phyloP scores from a whole-genome alignment of 2,888 invertebrate genomes.

The Diaperis boleti region DNA sequence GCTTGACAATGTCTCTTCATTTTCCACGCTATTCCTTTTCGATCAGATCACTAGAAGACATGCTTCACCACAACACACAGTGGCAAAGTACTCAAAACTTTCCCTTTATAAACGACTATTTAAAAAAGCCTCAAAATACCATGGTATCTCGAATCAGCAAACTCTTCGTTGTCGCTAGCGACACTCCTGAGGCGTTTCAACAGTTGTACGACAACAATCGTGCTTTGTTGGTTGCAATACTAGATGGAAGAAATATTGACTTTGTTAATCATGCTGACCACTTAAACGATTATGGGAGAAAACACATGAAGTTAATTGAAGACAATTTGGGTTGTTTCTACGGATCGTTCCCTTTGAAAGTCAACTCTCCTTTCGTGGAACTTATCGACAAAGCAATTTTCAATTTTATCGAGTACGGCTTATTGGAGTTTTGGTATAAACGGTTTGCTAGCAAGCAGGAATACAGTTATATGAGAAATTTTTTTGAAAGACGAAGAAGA shows the following conservation, averaged over 20 bases:
- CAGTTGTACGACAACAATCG: too few relatives aligned
- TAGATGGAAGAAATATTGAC: too few relatives aligned
- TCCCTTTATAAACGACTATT: not conserved
- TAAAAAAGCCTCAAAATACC: too few relatives aligned
- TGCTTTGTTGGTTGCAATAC: too few relatives aligned
- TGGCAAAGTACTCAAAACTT: conserved; percentile 41
- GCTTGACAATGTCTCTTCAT: conserved; percentile 24
- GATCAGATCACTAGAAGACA: conserved; percentile 46
- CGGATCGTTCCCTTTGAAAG: conserved; percentile 44
- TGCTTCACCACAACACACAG: conserved; percentile 41
- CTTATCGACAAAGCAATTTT: conserved; percentile 43
- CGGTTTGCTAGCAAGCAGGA: conserved; percentile 22
- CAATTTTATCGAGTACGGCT: conserved; percentile 45
- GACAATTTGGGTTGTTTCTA: conserved; percentile 24
- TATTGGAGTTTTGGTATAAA: conserved; percentile 45
- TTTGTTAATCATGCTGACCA: not conserved
- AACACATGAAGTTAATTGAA: not conserved
- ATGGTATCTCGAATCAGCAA: not conserved
- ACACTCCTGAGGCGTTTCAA: too few relatives aligned
- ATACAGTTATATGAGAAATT: conserved; percentile 17
- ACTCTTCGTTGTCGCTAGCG: too few relatives aligned
- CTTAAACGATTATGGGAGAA: conserved; percentile 1
- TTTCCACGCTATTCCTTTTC: conserved; percentile 45
- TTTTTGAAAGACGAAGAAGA: not conserved
- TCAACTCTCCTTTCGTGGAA: conserved; percentile 46